Evolutionary conservation across 2,888 invertebrate species (phyloP).

Genomic region (Ischnus inquisitorius): DNA sequence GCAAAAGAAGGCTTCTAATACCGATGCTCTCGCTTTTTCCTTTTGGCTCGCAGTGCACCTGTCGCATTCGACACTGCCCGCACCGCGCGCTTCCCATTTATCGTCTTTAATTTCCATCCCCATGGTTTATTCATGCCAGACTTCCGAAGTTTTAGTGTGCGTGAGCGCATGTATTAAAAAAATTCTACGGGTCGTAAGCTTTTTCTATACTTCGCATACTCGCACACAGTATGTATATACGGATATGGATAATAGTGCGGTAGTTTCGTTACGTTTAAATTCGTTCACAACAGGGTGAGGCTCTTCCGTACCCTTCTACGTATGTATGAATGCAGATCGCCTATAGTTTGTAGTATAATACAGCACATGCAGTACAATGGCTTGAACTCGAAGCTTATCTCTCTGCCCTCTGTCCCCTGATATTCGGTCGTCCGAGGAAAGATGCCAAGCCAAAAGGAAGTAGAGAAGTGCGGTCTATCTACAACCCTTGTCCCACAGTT

Average conservation of each 20-base stretch:
- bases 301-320: conserved; percentile 51
- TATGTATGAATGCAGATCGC: conserved; percentile 28
- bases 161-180: conserved; percentile 60
- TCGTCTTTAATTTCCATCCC: conserved; percentile 84
- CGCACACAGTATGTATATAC: conserved; percentile 40
- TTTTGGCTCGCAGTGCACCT: conserved; percentile 61
- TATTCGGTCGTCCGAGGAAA: conserved; percentile 63
- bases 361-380: conserved; percentile 31
- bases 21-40: conserved; percentile 58
- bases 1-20: conserved; percentile 60
- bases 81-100: conserved; percentile 76
- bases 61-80: conserved; percentile 77
- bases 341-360: conserved; percentile 46
- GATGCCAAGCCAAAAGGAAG: conserved; percentile 57
- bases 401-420: conserved; percentile 43
- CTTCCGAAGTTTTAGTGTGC: conserved; percentile 71
- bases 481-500: conserved; percentile 28
- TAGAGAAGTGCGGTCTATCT: conserved; percentile 48
- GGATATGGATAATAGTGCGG: conserved; percentile 22
- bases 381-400: conserved; percentile 57
- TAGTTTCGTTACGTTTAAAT: conserved; percentile 56
- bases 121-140: conserved; percentile 82
- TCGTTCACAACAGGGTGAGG: conserved; percentile 49
- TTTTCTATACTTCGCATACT: conserved; percentile 24
- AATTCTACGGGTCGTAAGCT: conserved; percentile 30